Conservation (phyloP, 2,113 vertebrate species). For the Ellobius talpinus region DNA sequence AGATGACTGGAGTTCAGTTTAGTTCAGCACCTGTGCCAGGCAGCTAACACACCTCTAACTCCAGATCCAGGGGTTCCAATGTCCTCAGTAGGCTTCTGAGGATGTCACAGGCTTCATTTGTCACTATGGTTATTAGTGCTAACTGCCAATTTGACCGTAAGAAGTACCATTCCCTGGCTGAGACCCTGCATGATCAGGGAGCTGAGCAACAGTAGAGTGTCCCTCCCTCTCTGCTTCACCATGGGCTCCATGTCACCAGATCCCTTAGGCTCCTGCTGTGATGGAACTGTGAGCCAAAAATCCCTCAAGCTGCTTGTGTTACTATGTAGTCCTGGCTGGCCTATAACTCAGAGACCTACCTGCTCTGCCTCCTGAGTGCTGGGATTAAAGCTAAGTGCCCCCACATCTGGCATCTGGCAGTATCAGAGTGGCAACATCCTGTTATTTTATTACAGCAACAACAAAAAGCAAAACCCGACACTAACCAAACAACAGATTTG, state of each 20-base stretch:
- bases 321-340: background rate
- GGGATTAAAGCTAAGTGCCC: too few relatives aligned
- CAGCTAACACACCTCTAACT: background rate
- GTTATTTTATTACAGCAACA: background rate
- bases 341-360: background rate
- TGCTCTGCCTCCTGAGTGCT: background rate
- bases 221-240: background rate
- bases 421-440: background rate
- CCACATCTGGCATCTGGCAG: background rate
- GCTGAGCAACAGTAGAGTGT: background rate
- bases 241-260: too few relatives aligned
- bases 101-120: background rate
- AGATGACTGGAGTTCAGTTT: background rate
- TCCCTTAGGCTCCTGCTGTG: background rate
- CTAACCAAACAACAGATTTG: background rate
- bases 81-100: background rate
- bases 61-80: background rate
- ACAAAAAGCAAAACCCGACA: background rate
- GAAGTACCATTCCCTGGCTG: background rate
- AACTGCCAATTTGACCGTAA: background rate
- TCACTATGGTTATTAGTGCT: background rate
- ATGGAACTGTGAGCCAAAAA: background rate
- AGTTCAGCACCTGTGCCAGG: background rate
- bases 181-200: background rate
- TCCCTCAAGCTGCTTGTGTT: background rate